Evolutionary conservation across 2,888 invertebrate genomes (phyloP), one percentile per base, ranked within the genome.

Genomic region (Phymatocera aterrima): DNA sequence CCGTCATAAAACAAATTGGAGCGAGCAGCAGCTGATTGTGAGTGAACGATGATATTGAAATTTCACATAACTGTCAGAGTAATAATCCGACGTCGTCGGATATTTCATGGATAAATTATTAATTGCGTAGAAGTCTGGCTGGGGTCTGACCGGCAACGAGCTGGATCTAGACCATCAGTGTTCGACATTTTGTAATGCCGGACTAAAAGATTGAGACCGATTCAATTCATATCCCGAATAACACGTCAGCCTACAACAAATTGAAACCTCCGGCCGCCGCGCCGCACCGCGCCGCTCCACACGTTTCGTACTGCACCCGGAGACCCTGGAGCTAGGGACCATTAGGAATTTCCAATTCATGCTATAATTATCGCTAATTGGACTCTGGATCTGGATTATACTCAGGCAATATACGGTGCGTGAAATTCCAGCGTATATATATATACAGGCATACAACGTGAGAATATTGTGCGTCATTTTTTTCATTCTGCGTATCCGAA

Each of bases 291-390:
- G n/a, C n/a, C n/a, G n/a, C n/a, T n/a, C n/a, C n/a, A n/a, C n/a
- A n/a, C n/a, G n/a, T n/a, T n/a, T n/a, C n/a, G n/a, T 43, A 54
- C 64, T 64, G 43, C 48, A n/a, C 10, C 75, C 64, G 65, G 31
- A 78, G 75, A 78, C 43, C 70, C 34, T 34, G 64, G 21, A 65
- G 72, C 57, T 28, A 40, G 48, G 57, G 68, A 18, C 82, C 84
- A 85, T 86, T 85, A 86, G 84, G 83, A 84, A 87, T 87, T 86
- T 83, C 84, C 85, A 87, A 87, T 88, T 84, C 83, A 82, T 85
- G 84, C 84, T 83, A 83, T 87, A 87, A 88, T 89, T 87, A 89
- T 87, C 87, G 80, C 84, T 88, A 89, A 89, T 89, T 89, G 87
- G 86, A 87, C 84, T 85, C 80, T 64, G 12, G n/a, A n/a, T n/a